phyloP scores from a whole-genome alignment of 2,797 vertebrate species.

The Galaxias olidus region DNA sequence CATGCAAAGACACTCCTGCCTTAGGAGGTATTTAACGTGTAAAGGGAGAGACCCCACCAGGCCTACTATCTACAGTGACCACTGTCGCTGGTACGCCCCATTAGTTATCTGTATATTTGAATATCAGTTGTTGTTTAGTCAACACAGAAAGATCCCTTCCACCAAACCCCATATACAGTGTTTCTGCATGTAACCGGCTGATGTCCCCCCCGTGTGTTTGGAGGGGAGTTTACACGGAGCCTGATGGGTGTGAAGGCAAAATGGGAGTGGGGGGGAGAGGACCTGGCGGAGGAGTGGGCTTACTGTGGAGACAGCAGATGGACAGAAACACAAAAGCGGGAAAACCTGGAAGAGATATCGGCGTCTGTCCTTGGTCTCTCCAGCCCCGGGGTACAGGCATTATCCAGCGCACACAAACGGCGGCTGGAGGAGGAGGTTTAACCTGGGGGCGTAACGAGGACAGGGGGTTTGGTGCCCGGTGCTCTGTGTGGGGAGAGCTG shows the following conservation, averaged over 20 bases:
- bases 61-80: too few species aligned
- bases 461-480: background rate
- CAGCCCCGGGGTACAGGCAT: slow-evolving; percentile 11
- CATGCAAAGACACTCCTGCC: too few species aligned
- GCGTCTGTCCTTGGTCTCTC: slow-evolving; percentile 21
- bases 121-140: too few species aligned
- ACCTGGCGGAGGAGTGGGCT: slow-evolving; percentile 21
- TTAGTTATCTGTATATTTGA: too few species aligned
- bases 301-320: slow-evolving; percentile 38
- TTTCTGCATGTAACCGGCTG: background rate
- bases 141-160: too few species aligned
- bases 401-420: background rate
- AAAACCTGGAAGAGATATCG: slow-evolving; percentile 25
- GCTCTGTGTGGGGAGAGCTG: background rate
- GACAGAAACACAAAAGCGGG: slow-evolving; percentile 13
- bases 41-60: too few species aligned
- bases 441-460: background rate
- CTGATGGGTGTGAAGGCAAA: background rate
- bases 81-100: too few species aligned
- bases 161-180: too few species aligned
- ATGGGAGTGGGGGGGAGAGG: slow-evolving; percentile 14
- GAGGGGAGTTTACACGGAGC: slow-evolving; percentile 28
- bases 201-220: slow-evolving; percentile 12
- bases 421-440: background rate
- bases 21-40: too few species aligned